These are phyloP conservation scores for Cossypha heuglini DNA, from an alignment of 2,797 vertebrate species.

Conservation along the genomic window DNA sequence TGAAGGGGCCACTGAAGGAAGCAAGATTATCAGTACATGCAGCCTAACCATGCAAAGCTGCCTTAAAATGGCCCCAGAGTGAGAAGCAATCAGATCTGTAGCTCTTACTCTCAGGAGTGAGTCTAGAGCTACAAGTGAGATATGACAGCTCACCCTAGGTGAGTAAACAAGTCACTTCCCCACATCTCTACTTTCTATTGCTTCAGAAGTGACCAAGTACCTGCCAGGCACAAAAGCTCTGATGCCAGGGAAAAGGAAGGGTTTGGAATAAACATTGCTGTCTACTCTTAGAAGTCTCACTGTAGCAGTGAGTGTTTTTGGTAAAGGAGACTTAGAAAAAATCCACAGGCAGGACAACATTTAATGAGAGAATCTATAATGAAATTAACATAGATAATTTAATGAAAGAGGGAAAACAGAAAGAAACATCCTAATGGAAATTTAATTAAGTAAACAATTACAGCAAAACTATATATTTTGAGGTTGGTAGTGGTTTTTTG, in stretches of 20 bases:
- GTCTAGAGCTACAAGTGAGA: not conserved
- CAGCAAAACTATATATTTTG: not conserved
- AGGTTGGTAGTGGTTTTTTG: not conserved
- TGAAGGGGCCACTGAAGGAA: not conserved
- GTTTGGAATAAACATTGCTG: not conserved
- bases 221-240: not conserved
- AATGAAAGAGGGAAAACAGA: not conserved
- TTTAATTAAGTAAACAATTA: conserved; percentile 23
- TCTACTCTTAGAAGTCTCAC: not conserved
- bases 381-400: conserved; percentile 3
- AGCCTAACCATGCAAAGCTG: not conserved
- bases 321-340: not conserved
- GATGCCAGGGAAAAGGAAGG: not conserved
- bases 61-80: not conserved
- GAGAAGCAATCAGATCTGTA: not conserved
- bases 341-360: not conserved
- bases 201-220: not conserved
- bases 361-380: not conserved
- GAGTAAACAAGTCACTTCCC: not conserved
- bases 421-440: not conserved
- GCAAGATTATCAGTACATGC: accelerated
- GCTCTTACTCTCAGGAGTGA: not conserved
- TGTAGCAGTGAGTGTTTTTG: not conserved
- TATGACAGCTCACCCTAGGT: not conserved
- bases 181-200: not conserved